Evolutionary conservation across 1,140 invertebrate species (phyloP).

Genomic region (Theocolax elegans): DNA sequence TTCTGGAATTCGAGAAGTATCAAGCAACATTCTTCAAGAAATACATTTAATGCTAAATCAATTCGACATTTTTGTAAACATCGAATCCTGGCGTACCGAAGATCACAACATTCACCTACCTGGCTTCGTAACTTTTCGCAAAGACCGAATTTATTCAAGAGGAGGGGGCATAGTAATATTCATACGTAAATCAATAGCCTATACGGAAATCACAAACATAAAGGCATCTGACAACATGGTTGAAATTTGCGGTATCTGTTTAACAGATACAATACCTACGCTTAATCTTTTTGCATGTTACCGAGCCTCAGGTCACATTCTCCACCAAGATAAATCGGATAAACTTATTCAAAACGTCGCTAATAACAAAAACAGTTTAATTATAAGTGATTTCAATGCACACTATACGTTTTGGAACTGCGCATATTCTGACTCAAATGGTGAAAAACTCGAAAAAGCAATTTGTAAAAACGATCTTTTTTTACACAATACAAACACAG

Average conservation of each 20-base stretch:
- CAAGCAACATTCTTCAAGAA: background rate
- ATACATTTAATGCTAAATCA: background rate
- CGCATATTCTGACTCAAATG: background rate
- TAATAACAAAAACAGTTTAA: background rate
- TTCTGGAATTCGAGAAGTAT: slow-evolving; percentile 19
- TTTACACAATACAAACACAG: background rate
- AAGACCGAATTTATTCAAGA: background rate
- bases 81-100: slow-evolving; percentile 19
- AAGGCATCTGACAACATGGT: no score
- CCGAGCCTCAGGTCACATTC: background rate
- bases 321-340: background rate
- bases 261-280: background rate
- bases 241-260: background rate
- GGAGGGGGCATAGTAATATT: slow-evolving; percentile 2
- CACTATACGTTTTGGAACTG: slow-evolving; percentile 27
- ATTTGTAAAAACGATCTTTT: background rate
- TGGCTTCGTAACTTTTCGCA: background rate
- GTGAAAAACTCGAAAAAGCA: background rate
- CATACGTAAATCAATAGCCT: background rate
- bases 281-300: background rate
- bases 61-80: slow-evolving; percentile 6
- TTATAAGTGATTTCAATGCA: slow-evolving; percentile 25
- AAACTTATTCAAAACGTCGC: background rate
- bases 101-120: background rate
- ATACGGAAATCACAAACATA: no score